A percentile compares a stretch with the other conserved stretches of the same genome.
phyloP scores from a whole-genome alignment of 2,797 vertebrate genomes.

The Tangara arthus region DNA sequence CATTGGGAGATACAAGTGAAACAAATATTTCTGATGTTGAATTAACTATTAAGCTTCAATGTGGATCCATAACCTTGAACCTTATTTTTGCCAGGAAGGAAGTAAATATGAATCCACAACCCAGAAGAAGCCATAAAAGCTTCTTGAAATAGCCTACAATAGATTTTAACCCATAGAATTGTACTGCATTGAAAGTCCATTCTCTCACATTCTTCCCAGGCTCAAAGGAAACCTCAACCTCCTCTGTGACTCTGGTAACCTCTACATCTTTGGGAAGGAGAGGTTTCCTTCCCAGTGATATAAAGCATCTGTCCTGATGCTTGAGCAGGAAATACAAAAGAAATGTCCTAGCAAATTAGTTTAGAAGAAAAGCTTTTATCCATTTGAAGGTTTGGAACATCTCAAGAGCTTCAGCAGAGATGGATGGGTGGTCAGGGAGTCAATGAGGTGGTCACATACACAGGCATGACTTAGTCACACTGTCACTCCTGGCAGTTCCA shows the following conservation, averaged over 20 bases:
- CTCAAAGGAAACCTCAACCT: background rate
- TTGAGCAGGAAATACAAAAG: background rate
- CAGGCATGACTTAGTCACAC: background rate
- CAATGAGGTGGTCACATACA: background rate
- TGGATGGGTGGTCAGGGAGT: constrained; percentile 4
- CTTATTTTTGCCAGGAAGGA: constrained; percentile 6
- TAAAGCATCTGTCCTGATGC: background rate
- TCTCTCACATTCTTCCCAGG: background rate
- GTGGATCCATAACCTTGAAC: background rate
- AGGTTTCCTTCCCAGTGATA: background rate
- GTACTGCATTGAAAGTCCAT: background rate
- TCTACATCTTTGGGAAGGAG: background rate
- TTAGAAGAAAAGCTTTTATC: background rate
- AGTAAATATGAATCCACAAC: background rate
- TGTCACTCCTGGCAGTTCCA: background rate
- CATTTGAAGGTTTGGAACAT: background rate
- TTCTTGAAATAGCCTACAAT: background rate
- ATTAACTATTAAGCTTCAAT: constrained; percentile 8
- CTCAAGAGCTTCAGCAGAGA: background rate
- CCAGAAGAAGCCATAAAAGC: background rate
- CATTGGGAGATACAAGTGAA: constrained; percentile 6
- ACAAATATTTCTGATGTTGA: constrained; percentile 38
- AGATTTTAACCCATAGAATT: background rate
- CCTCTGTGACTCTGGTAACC: background rate
- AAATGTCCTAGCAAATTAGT: background rate